phyloP scores from a whole-genome alignment of 92 coral and sea anemone genomes.

The Porites rus region DNA sequence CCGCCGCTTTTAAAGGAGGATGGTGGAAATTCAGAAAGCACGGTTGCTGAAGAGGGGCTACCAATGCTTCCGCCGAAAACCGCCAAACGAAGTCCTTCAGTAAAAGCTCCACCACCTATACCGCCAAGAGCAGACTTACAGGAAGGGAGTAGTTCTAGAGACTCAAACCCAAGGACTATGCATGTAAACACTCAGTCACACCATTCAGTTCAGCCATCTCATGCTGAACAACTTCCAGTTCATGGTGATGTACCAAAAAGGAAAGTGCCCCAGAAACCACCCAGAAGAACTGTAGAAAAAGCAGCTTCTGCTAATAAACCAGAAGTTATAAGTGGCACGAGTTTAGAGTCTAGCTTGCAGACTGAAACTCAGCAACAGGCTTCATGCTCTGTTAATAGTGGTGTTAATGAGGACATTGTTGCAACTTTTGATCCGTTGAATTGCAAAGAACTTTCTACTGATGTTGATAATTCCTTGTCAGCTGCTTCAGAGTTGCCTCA shows the following conservation, averaged over 20 bases:
- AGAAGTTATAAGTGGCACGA: not conserved
- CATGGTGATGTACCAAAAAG: conserved; percentile 7
- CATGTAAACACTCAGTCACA: not conserved
- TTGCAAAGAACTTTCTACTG: not conserved
- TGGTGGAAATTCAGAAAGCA: not conserved
- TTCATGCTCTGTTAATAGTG: not conserved
- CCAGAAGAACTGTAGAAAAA: conserved; percentile 1
- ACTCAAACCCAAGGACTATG: not conserved
- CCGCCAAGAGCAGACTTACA: conserved; percentile 90
- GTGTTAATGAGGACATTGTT: not conserved
- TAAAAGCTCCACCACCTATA: conserved; percentile 83
- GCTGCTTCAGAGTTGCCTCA: not conserved
- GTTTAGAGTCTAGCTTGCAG: not conserved
- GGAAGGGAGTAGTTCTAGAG: conserved; percentile 20
- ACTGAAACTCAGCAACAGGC: not conserved
- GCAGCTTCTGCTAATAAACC: not conserved
- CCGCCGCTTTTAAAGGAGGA: not conserved
- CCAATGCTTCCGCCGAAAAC: conserved; percentile 23
- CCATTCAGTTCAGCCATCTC: not conserved
- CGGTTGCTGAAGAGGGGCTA: not conserved
- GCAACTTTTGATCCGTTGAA: not conserved
- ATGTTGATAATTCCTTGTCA: not conserved
- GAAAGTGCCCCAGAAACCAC: conserved; percentile 46
- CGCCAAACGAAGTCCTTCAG: conserved; percentile 8
- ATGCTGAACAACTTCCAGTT: not conserved